Evolutionary conservation across 2,797 vertebrate genomes (phyloP).

Genomic region (Gymnoscopelus microlampas): DNA sequence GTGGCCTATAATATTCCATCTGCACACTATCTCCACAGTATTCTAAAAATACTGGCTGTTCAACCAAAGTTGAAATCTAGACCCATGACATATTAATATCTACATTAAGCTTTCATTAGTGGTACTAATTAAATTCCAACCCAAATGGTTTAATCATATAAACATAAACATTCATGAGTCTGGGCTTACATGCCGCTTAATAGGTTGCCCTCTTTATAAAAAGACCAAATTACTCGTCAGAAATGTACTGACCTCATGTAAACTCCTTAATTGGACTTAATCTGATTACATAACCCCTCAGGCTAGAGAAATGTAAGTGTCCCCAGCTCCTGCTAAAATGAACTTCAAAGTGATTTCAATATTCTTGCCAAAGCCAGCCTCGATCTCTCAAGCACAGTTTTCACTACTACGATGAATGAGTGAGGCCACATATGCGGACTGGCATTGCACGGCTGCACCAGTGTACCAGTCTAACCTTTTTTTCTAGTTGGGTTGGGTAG

Average conservation of each 20-base stretch:
- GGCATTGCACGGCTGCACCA: conserved; percentile 14
- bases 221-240: conserved; percentile 48
- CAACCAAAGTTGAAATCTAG: neutral
- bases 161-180: conserved; percentile 9
- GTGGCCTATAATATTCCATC: conserved; percentile 27
- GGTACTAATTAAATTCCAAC: conserved; percentile 2
- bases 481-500: conserved; percentile 45
- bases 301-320: too few species aligned
- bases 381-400: too few species aligned
- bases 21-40: neutral
- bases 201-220: conserved; percentile 33
- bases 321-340: conserved; percentile 23
- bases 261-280: conserved; percentile 54
- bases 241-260: conserved; percentile 45
- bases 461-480: conserved; percentile 45
- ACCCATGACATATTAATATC: neutral
- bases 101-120: neutral
- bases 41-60: conserved; percentile 4
- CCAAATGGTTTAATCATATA: neutral
- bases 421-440: too few species aligned
- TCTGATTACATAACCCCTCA: too few species aligned
- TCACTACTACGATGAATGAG: too few species aligned
- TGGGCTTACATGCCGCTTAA: conserved; percentile 28
- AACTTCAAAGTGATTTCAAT: conserved; percentile 59
- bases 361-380: conserved; percentile 20